phyloP scores from a whole-genome alignment of 92 coral and sea anemone genomes.

The Porites divaricata region DNA sequence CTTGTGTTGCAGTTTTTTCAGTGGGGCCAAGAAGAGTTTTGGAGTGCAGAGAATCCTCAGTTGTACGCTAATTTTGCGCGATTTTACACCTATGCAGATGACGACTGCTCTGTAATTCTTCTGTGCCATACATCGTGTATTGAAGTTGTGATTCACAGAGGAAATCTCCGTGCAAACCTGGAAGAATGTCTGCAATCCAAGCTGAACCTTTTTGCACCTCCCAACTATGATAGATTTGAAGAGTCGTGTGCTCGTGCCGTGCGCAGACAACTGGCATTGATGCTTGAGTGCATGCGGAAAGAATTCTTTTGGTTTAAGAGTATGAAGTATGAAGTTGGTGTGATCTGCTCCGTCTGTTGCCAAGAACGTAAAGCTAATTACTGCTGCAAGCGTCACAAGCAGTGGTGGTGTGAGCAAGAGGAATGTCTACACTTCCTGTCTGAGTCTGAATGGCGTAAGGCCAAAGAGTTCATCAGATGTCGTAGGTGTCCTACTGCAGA shows the following conservation, averaged over 20 bases:
- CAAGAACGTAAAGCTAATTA: not conserved
- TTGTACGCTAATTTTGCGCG: conserved; percentile 30
- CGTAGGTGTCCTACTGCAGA: too few species aligned
- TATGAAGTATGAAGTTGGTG: conserved; percentile 9
- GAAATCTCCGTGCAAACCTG: not conserved
- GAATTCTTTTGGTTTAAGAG: conserved; percentile 44
- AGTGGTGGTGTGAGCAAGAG: too few species aligned
- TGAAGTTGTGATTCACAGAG: not conserved
- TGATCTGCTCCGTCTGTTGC: not conserved
- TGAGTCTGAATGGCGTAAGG: too few species aligned
- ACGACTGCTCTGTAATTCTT: conserved; percentile 1
- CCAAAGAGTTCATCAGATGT: too few species aligned
- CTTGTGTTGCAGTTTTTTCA: too few species aligned
- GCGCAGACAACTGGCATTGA: not conserved
- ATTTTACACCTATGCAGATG: not conserved
- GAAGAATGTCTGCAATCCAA: not conserved
- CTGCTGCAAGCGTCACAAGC: not conserved
- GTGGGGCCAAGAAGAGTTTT: too few species aligned
- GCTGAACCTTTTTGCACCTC: not conserved
- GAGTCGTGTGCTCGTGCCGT: not conserved
- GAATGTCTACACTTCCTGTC: too few species aligned
- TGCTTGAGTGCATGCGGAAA: not conserved
- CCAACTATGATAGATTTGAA: not conserved
- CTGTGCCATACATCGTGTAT: not conserved
- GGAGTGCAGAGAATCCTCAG: too few species aligned